Evolutionary conservation across 2,113 vertebrate species (phyloP).

Genomic region (Corapipo altera): DNA sequence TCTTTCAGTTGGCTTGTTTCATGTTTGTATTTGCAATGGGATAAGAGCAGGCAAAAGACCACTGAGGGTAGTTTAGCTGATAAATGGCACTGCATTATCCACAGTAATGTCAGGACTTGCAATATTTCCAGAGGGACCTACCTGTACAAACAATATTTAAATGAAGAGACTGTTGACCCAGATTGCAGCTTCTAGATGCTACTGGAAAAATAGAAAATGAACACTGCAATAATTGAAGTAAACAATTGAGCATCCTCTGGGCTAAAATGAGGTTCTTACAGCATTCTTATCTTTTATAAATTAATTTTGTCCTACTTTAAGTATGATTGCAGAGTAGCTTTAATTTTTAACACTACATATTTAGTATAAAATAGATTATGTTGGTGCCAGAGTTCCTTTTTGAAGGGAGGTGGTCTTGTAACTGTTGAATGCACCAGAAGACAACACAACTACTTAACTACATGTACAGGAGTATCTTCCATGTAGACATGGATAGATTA

Average conservation of each 20-base stretch:
- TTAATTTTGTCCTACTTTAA: not conserved
- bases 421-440: not conserved
- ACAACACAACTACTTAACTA: not conserved
- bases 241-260: not conserved
- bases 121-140: not conserved
- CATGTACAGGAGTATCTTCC: not conserved
- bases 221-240: not conserved
- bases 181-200: not conserved
- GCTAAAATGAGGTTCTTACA: not conserved
- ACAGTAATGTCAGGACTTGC: not conserved
- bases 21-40: not conserved
- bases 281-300: not conserved
- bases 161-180: not conserved
- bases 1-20: not conserved
- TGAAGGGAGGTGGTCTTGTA: not conserved
- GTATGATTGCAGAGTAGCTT: accelerated
- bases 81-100: not conserved
- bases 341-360: not conserved
- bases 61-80: not conserved
- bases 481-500: not conserved
- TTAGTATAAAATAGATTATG: not conserved
- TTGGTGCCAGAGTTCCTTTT: not conserved
- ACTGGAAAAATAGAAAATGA: not conserved
- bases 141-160: not conserved
- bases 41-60: not conserved